Evolutionary conservation across 2,113 vertebrate species (phyloP).

Genomic region (Protobothrops mucrosquamatus): DNA sequence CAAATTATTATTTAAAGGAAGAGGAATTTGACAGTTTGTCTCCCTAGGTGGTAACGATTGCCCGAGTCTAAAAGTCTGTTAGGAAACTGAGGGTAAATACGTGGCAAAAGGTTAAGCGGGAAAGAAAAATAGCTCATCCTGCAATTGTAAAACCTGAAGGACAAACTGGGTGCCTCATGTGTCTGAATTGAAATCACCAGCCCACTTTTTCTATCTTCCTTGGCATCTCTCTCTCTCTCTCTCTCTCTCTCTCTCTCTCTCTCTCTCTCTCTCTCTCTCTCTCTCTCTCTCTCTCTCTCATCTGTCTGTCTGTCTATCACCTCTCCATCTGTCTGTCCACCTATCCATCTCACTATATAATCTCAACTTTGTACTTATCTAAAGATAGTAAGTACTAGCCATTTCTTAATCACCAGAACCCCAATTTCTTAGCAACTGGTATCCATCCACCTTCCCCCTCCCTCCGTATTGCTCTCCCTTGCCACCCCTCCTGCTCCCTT

Average conservation of each 20-base stretch:
- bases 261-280: background rate
- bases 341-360: background rate
- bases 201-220: background rate
- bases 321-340: background rate
- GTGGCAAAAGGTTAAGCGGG: background rate
- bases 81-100: background rate
- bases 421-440: background rate
- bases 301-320: background rate
- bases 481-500: background rate
- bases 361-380: background rate
- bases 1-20: constrained; percentile 31
- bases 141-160: background rate
- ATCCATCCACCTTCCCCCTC: too few relatives aligned
- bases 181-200: background rate
- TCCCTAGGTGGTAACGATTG: background rate
- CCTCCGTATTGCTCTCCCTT: background rate
- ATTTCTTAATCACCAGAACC: background rate
- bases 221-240: background rate
- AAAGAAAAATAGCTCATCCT: background rate
- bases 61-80: background rate
- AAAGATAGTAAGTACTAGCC: background rate
- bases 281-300: background rate
- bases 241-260: too few relatives aligned
- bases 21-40: background rate
- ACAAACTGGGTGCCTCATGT: background rate